Evolutionary conservation across 1,140 invertebrate genomes (phyloP), one percentile per base, ranked within the genome.

Genomic region (Phthorimaea operculella): DNA sequence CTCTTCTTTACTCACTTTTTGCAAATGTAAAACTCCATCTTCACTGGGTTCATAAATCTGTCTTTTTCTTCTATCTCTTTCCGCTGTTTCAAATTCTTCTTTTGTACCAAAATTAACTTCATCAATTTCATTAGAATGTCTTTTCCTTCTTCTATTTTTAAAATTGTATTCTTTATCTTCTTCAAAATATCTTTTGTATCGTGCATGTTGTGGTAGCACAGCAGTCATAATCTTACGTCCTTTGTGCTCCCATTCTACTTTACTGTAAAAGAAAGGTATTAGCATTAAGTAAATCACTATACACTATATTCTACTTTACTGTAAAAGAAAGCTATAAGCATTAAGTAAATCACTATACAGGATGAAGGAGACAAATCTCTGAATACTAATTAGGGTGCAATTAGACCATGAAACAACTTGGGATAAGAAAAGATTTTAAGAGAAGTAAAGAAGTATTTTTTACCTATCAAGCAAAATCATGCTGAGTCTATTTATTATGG

Each of bases 1-100:
- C 17, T 89, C 80, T 12, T 85, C 87, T 0, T 90, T 88, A 60
- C 93, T 90, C 1, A 97, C 90, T 57, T 90, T 89, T 18, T 89
- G 86, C 58, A 97, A 91, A 54, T 90, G 90, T 36, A 98, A 85
- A 9, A 86, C 66, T n/a, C 83, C 85, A 39, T 86, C 78, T 59
- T 83, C 79, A 39, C 72, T 76, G 0, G 71, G 64, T 39, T 79
- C 76, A 45, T 76, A 74, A 1, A 81, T 52, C 44, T 85, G 80
- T 60, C 82, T 61, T 74, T 82, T 85, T 47, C 63, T 70, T 15
- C 81, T 64, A 65, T 33, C 34, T 17, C 34, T 17, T 47, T 50
- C 44, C 51, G n/a, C 11, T 51, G 90, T 90, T 36, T 97, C 21
- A 28, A 28, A 28, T 28, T 28, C 21, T 28, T 28, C 6, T 28